Evolutionary conservation across 2,113 vertebrate species (phyloP), one percentile per base, ranked within the genome.

Genomic region (Catharus bicknelli): DNA sequence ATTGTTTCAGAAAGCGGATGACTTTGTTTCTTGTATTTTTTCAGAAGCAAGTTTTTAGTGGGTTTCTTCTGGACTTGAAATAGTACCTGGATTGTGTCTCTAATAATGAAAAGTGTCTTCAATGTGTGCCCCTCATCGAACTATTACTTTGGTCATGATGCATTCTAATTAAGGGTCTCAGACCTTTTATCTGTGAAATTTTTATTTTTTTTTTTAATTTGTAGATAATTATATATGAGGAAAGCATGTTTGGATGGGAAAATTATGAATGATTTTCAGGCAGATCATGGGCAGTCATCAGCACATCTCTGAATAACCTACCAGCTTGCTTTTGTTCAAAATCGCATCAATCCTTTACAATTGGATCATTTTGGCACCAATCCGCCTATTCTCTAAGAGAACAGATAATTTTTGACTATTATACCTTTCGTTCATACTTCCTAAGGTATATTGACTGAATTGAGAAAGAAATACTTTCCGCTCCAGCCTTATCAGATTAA

Each of bases 111-210:
- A 88, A 68, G 11, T 11, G 8, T n/a, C 36, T 81, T 77, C 42
- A 61, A 63, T 51, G 1, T 9, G 7, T n/a, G 7, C 9, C 5
- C 3, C 3, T 16, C 3, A 16, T 8, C 42, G 10, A 19, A 62
- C 20, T 19, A n/a, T 17, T 21, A 17, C 6, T 62, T 55, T 58
- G 13, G 12, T 20, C 19, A 70, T 55, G 29, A 25, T 36, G 14
- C 3, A 3, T 15, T 36, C 38, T 4, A 53, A 14, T 50, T 70
- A 75, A 67, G 10, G 6, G 1, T 74, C 17, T 58, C 13, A 42
- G 34, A 66, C 4, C 2, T 55, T 66, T 73, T 27, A 21, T 25
- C 30, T 70, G 8, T 36, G 13, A 70, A 85, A 38, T 54, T 26
- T 20, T 40, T 20, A 32, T 48, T 59, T 93, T 38, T 62, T 38